A percentile compares a stretch with the other conserved stretches of the same genome.
phyloP scores from a whole-genome alignment of 2,888 invertebrate species.

The Phlogophora meticulosa region DNA sequence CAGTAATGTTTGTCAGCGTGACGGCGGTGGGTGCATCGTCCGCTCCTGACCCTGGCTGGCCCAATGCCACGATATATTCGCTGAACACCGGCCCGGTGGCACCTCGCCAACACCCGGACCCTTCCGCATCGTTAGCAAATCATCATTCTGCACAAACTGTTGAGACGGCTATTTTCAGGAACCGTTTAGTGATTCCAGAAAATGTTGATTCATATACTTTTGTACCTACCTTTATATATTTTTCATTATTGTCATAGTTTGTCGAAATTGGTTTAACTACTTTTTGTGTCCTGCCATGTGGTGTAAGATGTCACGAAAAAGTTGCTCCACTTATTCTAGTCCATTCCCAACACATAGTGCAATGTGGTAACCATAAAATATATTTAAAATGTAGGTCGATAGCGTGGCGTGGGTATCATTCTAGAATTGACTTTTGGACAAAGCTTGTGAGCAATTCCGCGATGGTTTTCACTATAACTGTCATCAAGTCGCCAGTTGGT shows the following conservation, averaged over 20 bases:
- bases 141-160: constrained; percentile 78
- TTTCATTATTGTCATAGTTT: not conserved
- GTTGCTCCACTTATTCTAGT: constrained; percentile 18
- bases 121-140: constrained; percentile 88
- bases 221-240: constrained; percentile 10
- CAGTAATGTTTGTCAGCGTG: constrained; percentile 73
- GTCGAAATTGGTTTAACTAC: not conserved
- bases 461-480: constrained; percentile 28
- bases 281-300: not conserved
- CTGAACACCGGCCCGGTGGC: constrained; percentile 78
- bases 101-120: constrained; percentile 81
- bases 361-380: constrained; percentile 53
- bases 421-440: constrained; percentile 20
- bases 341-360: constrained; percentile 12
- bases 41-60: constrained; percentile 91
- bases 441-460: constrained; percentile 11
- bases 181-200: constrained; percentile 59
- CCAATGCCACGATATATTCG: constrained; percentile 88
- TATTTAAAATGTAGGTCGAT: constrained; percentile 51
- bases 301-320: constrained; percentile 6
- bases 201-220: constrained; percentile 58
- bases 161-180: constrained; percentile 66
- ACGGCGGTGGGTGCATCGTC: constrained; percentile 84
- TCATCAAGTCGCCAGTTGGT: constrained; percentile 15
- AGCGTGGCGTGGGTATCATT: constrained; percentile 32